Percentiles rank a stretch among this genome's conserved stretches.
Evolutionary conservation across 2,888 invertebrate genomes (phyloP).

Genomic region (Aricia artaxerxes): DNA sequence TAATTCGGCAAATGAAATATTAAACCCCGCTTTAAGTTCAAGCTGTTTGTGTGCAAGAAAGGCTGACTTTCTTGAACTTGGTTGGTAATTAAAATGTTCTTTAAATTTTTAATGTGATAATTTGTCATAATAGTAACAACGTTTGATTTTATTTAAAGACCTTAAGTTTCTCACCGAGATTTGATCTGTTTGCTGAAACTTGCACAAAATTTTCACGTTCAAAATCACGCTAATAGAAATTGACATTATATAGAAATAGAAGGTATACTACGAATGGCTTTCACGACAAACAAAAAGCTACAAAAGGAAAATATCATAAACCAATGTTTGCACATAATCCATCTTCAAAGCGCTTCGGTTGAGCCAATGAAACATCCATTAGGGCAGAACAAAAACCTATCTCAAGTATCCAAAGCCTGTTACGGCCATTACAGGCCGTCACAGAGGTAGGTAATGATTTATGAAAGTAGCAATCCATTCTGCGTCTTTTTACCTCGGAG

Average conservation of each 20-base stretch:
- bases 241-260: no score
- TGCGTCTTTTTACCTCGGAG: background rate
- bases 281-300: background rate
- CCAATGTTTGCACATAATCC: conserved; percentile 28
- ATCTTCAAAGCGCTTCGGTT: conserved; percentile 19
- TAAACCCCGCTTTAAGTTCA: background rate
- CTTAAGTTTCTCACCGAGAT: no score
- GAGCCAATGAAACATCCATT: conserved; percentile 31
- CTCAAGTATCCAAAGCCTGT: conserved; percentile 26
- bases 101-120: no score
- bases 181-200: no score
- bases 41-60: no score
- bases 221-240: no score
- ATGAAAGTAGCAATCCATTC: conserved; percentile 49
- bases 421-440: conserved; percentile 34
- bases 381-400: conserved; percentile 28
- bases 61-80: background rate
- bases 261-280: background rate
- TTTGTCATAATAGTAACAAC: no score
- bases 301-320: conserved; percentile 16
- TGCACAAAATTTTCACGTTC: no score
- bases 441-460: conserved; percentile 69
- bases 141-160: no score
- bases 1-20: background rate
- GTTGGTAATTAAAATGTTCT: background rate